These are phyloP conservation scores for Malachius bipustulatus DNA, from an alignment of 2,888 invertebrate genomes.

Conservation along the genomic window DNA sequence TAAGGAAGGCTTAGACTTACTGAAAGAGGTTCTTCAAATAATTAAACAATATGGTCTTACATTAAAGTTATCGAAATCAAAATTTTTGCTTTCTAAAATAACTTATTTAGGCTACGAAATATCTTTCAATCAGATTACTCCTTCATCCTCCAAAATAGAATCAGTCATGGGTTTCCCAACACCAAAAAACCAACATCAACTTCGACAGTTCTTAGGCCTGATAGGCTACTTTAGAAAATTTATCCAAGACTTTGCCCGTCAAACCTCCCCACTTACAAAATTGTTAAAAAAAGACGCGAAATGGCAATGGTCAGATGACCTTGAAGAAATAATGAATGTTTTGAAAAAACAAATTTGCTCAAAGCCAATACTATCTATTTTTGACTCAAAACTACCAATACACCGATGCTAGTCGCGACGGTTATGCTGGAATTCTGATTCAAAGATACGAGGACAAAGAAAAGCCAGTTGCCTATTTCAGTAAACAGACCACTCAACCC, in stretches of 20 bases:
- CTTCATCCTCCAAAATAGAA: constrained; percentile 13
- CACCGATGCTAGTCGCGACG: constrained; percentile 16
- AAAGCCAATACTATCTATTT: constrained; percentile 14
- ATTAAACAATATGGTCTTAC: constrained; percentile 11
- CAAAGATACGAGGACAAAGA: constrained; percentile 13
- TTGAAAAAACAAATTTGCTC: constrained; percentile 11
- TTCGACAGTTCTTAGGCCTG: constrained; percentile 14
- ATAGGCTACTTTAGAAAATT: too few species aligned
- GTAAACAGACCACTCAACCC: constrained; percentile 15
- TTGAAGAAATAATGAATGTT: too few species aligned
- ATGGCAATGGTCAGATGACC: constrained; percentile 10
- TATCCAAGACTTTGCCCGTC: constrained; percentile 8
- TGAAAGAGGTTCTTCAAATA: background rate
- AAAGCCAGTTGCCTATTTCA: constrained; percentile 15
- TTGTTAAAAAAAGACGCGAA: constrained; percentile 7
- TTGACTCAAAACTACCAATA: constrained; percentile 14
- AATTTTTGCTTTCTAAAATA: constrained; percentile 15
- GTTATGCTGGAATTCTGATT: constrained; percentile 16
- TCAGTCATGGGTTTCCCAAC: constrained; percentile 13
- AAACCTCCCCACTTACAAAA: constrained; percentile 7
- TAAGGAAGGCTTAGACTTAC: background rate
- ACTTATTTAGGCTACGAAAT: constrained; percentile 19
- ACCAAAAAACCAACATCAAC: constrained; percentile 11
- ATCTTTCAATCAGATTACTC: constrained; percentile 11
- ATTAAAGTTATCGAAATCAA: constrained; percentile 16